Conservation (phyloP, 2,888 invertebrate species). For the Epinotia nisella region DNA sequence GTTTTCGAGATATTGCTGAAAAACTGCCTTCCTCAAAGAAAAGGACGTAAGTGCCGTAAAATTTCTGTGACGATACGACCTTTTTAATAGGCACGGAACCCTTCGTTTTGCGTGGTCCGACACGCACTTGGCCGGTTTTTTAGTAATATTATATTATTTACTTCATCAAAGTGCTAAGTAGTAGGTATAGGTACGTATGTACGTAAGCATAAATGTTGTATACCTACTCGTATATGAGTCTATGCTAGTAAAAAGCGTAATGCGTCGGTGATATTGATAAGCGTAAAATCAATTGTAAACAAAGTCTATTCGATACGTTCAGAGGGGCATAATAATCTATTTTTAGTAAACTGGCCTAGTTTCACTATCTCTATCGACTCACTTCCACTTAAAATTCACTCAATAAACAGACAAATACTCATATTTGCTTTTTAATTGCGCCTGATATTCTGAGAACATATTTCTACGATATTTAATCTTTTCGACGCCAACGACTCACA, state of each 20-base stretch:
- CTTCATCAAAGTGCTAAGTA: too few relatives aligned
- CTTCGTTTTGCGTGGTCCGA: too few relatives aligned
- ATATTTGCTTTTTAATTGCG: neutral
- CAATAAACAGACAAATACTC: neutral
- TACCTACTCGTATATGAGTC: neutral
- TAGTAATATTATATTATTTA: neutral
- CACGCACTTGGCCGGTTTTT: too few relatives aligned
- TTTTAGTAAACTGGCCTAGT: constrained; percentile 33
- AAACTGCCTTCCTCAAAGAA: too few relatives aligned
- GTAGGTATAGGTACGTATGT: too few relatives aligned
- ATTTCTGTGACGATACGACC: too few relatives aligned
- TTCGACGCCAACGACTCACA: too few relatives aligned
- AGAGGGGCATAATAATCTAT: constrained; percentile 25
- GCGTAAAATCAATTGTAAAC: constrained; percentile 33
- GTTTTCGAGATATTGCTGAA: too few relatives aligned
- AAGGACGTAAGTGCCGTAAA: too few relatives aligned
- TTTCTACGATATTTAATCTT: neutral
- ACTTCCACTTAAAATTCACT: neutral
- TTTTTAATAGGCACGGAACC: too few relatives aligned
- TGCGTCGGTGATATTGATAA: constrained; percentile 26
- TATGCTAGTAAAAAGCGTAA: neutral
- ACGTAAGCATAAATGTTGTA: neutral
- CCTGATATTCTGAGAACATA: constrained; percentile 1
- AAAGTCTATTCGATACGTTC: constrained; percentile 27
- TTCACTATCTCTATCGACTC: constrained; percentile 13